These are phyloP conservation scores for Homarus americanus DNA, from an alignment of 1,140 invertebrate species.

Conservation along the genomic window DNA sequence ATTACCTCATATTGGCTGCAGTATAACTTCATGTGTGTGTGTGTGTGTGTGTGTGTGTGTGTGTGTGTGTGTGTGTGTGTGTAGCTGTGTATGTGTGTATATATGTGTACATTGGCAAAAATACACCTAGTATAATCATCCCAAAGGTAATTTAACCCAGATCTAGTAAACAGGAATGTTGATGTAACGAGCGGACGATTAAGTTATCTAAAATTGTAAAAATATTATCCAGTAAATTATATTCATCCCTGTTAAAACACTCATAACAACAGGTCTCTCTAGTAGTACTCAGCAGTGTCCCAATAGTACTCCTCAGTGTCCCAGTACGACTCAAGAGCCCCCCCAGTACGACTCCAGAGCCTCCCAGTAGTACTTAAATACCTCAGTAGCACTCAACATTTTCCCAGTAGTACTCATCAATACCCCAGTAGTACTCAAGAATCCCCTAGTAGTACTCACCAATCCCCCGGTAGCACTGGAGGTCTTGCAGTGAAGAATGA, in stretches of 20 bases:
- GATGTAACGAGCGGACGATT: not conserved
- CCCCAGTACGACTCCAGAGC: no score
- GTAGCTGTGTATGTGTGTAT: not conserved
- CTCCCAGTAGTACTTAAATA: no score
- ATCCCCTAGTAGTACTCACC: constrained; percentile 82
- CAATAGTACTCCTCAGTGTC: not conserved
- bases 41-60: constrained; percentile 10
- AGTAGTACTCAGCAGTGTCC: not conserved
- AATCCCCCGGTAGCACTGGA: constrained; percentile 90
- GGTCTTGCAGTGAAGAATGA: constrained; percentile 88
- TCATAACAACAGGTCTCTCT: not conserved
- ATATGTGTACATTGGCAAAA: not conserved
- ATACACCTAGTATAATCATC: no score
- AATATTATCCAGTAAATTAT: not conserved
- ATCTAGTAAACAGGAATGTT: not conserved
- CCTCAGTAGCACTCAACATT: not conserved
- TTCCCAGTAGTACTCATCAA: not conserved
- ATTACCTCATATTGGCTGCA: no score
- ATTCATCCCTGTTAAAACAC: no score
- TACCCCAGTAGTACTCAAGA: no score
- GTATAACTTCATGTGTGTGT: constrained; percentile 1
- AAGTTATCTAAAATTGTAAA: not conserved
- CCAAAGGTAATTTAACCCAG: no score
- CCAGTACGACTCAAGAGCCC: not conserved
- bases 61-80: constrained; percentile 9